phyloP scores from a whole-genome alignment of 2,888 invertebrate species.

The Rotaria macrura region DNA sequence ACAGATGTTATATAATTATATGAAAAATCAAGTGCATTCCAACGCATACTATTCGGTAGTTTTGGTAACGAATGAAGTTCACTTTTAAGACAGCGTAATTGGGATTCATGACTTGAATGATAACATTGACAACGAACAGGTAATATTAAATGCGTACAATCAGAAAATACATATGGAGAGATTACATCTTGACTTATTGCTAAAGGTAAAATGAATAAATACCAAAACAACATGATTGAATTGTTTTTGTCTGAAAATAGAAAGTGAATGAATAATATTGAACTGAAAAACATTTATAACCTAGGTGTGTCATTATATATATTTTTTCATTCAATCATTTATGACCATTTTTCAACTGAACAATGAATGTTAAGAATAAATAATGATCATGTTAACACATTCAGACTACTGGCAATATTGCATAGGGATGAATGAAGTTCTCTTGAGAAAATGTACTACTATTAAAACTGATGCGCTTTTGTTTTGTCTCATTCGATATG shows the following conservation, averaged over 20 bases:
- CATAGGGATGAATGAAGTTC: too few relatives aligned
- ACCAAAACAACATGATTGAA: neutral
- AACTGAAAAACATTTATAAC: neutral
- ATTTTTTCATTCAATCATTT: neutral
- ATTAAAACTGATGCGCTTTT: too few relatives aligned
- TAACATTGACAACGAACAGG: constrained; percentile 2
- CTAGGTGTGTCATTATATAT: neutral
- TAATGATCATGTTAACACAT: neutral
- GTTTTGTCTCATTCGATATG: too few relatives aligned
- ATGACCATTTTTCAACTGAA: neutral
- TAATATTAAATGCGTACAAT: constrained; percentile 1
- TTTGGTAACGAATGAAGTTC: neutral
- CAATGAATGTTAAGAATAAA: neutral
- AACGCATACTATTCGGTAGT: constrained; percentile 1
- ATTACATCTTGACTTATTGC: neutral
- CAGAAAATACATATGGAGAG: neutral
- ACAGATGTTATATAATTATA: neutral
- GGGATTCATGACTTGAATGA: constrained; percentile 11
- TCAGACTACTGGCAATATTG: neutral
- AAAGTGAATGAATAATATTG: neutral
- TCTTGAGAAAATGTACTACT: too few relatives aligned
- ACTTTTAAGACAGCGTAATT: constrained; percentile 13
- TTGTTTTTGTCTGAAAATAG: neutral
- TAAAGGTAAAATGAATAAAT: neutral
- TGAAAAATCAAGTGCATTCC: constrained; percentile 10